Base-by-base conservation (phyloP, 2,113 vertebrate species). In the Dicaeum eximium region DNA sequence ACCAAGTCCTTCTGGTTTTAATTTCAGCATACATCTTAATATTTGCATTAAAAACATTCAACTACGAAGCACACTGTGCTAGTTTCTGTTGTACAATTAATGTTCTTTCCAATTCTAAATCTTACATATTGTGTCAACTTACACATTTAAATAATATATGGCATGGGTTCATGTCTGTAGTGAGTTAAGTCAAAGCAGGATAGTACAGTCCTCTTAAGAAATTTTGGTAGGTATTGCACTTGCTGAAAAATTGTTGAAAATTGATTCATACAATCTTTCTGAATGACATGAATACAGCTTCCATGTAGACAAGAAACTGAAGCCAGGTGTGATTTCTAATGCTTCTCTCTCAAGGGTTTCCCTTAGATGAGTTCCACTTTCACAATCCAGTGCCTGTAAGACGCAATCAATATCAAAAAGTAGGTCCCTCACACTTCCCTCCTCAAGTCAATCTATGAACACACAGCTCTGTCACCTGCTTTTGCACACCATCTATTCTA, bases 361-460 rank as follows among this genome's bases (percentile, higher is more conserved):
- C 0, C 0, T 33, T 86, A 80, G 58, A 70, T 47, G 38, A 80
- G 33, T 5, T 92, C 31, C 44, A 65, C 33, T 86, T 90, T 14
- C 61, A 71, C n/a, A 92, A 50, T 27, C 17, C 54, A 75, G 28
- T 35, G 65, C 57, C 54, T 28, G 4, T 9, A 86, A 24, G 37
- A 92, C 28, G 27, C 8, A 61, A 77, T 35, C 45, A 90, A 12
- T 54, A 73, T 0, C 0, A 62, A 50, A 78, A 91, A 38, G 69
- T 10, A 89, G 17, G 25, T 82, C 25, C 27, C 45, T 51, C 54
- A 81, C 54, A 72, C 16, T 77, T 73, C 58, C 58, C 83, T 77
- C 56, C 0, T 0, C 31, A 83, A 64, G 20, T 47, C 5, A 1
- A n/a, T 56, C 19, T 45, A 28, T 51, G 78, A 62, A 56, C 1